Conservation (phyloP, 2,113 vertebrate genomes). For the Chaetodon trifascialis region DNA sequence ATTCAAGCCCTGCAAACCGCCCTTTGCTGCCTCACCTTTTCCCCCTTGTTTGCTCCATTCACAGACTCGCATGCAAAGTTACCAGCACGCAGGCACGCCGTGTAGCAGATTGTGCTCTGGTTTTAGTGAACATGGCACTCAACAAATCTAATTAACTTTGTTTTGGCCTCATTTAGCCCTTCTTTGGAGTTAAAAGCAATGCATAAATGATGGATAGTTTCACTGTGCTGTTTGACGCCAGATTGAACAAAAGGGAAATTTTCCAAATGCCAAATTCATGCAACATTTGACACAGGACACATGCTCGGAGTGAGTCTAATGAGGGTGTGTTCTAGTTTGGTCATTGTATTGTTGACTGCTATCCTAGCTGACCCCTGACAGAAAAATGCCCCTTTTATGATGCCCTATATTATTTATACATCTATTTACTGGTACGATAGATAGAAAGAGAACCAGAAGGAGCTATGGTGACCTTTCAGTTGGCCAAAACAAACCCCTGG, state of each 20-base stretch:
- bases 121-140: slow-evolving; percentile 17
- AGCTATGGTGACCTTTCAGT: slow-evolving; percentile 42
- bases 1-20: slow-evolving; percentile 44
- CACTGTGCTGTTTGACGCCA: slow-evolving; percentile 13
- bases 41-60: slow-evolving; percentile 29
- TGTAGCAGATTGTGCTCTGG: slow-evolving; percentile 3
- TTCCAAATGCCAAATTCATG: slow-evolving; percentile 38
- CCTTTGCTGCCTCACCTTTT: slow-evolving; percentile 55
- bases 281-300: slow-evolving; percentile 29
- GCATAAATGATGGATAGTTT: slow-evolving; percentile 40
- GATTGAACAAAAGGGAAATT: slow-evolving; percentile 20
- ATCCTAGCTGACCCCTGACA: background rate
- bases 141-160: slow-evolving; percentile 19
- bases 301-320: slow-evolving; percentile 20
- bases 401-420: slow-evolving; percentile 1
- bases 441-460: slow-evolving; percentile 10
- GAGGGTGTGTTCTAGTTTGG: slow-evolving; percentile 15
- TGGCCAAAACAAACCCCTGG: slow-evolving; percentile 43
- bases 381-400: slow-evolving; percentile 5
- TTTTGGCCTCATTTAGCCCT: slow-evolving; percentile 17
- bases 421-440: slow-evolving; percentile 26
- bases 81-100: slow-evolving; percentile 24
- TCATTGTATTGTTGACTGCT: slow-evolving; percentile 19
- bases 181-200: slow-evolving; percentile 21
- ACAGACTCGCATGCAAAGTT: slow-evolving; percentile 3